These are phyloP conservation scores for Symphodus melops DNA, from an alignment of 2,113 vertebrate genomes.

Conservation along the genomic window DNA sequence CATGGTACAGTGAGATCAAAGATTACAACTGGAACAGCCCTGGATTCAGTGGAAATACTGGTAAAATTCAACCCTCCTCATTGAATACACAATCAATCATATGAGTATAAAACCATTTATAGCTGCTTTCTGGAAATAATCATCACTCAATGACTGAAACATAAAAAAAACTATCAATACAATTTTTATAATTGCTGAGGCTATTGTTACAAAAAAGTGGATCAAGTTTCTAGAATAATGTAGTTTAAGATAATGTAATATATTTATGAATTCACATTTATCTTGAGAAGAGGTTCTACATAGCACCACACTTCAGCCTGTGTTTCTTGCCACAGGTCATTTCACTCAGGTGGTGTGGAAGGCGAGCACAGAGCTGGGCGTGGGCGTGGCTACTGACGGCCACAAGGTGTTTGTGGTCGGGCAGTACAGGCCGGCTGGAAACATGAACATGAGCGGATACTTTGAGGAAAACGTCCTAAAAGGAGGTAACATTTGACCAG, in stretches of 20 bases:
- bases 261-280: too few species aligned
- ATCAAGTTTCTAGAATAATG: too few species aligned
- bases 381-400: conserved; percentile 69
- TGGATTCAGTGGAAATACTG: conserved; percentile 32
- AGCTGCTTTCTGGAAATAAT: too few species aligned
- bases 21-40: conserved; percentile 66
- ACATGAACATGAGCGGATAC: conserved; percentile 45
- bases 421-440: conserved; percentile 76
- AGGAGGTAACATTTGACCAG: conserved; percentile 42
- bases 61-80: conserved; percentile 40
- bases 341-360: conserved; percentile 84
- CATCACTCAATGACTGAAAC: too few species aligned
- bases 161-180: too few species aligned
- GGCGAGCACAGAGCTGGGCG: conserved; percentile 63
- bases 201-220: too few species aligned
- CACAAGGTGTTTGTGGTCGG: conserved; percentile 66
- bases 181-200: too few species aligned
- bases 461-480: conserved; percentile 69
- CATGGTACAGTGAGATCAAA: conserved; percentile 77
- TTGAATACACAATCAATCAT: neutral
- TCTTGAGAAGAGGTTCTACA: too few species aligned
- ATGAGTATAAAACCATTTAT: neutral
- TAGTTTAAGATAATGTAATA: too few species aligned
- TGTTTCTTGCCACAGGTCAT: conserved; percentile 69
- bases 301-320: neutral